Percentiles rank a stretch among this genome's conserved stretches.
Evolutionary conservation across 1,140 invertebrate genomes (phyloP).

Genomic region (Akabosia matsudoensis): DNA sequence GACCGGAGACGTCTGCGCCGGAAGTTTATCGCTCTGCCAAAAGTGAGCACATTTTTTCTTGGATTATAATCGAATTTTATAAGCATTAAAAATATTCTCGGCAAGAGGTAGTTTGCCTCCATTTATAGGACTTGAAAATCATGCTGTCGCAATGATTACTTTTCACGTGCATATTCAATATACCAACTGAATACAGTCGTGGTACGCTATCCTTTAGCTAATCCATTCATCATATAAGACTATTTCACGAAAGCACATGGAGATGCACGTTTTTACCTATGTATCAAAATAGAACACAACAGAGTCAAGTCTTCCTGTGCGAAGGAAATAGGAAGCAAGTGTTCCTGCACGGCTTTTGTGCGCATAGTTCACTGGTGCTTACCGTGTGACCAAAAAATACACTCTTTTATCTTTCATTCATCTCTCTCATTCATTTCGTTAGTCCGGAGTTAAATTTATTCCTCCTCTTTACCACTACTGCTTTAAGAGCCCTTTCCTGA

Average conservation of each 20-base stretch:
- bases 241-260: background rate
- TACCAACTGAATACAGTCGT: background rate
- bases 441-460: background rate
- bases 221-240: background rate
- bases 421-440: background rate
- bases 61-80: background rate
- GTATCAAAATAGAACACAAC: background rate
- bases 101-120: background rate
- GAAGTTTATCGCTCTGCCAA: conserved; percentile 21
- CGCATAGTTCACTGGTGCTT: background rate
- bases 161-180: background rate
- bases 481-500: background rate
- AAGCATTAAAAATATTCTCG: background rate
- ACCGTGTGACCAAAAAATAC: conserved; percentile 11
- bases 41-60: conserved; percentile 10
- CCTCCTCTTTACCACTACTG: background rate
- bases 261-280: no score
- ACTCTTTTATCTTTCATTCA: background rate
- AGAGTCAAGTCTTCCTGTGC: background rate
- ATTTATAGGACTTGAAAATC: background rate
- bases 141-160: background rate
- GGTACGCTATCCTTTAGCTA: background rate
- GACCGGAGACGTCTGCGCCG: background rate
- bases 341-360: background rate
- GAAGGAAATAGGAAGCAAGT: conserved; percentile 20